phyloP scores from a whole-genome alignment of 2,797 vertebrate species.

The Oryzias sinensis region DNA sequence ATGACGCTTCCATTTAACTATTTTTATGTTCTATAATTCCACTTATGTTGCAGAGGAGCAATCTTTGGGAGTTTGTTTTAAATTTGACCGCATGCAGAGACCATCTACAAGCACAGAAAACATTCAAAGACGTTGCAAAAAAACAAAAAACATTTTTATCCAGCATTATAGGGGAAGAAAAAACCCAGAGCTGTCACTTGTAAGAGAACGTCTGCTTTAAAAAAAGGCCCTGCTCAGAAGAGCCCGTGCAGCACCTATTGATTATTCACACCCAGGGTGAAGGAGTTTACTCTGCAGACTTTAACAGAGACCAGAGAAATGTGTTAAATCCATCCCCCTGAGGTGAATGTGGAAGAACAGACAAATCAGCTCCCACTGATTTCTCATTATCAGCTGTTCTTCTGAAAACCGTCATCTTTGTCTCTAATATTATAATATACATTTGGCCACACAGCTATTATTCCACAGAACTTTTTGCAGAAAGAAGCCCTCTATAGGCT shows the following conservation, averaged over 20 bases:
- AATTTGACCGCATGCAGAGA: too few species aligned
- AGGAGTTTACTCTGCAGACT: slow-evolving; percentile 50
- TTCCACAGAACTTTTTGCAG: too few species aligned
- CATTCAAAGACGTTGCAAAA: too few species aligned
- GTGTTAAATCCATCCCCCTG: slow-evolving; percentile 3
- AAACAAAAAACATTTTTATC: slow-evolving; percentile 24
- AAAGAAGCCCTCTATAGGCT: too few species aligned
- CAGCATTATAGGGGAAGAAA: slow-evolving; percentile 23
- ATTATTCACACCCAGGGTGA: slow-evolving; percentile 59
- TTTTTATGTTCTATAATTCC: background rate
- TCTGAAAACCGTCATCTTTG: background rate
- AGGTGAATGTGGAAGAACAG: slow-evolving; percentile 26
- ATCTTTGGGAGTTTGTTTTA: too few species aligned
- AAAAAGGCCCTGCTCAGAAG: slow-evolving; percentile 30
- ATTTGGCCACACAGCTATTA: too few species aligned
- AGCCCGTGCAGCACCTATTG: slow-evolving; percentile 58
- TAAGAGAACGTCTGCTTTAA: slow-evolving; percentile 34
- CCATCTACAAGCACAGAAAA: too few species aligned
- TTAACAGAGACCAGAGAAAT: slow-evolving; percentile 36
- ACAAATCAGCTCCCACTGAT: slow-evolving; percentile 21
- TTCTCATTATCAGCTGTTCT: slow-evolving; percentile 39
- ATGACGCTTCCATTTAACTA: background rate
- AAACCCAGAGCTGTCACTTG: slow-evolving; percentile 26
- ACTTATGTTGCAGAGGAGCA: background rate
- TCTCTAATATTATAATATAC: too few species aligned